Percentiles rank a stretch among this genome's conserved stretches.
Evolutionary conservation across 37 sponge, comb jelly and placozoan species (phyloP).

Genomic region (Chondrosia reniformis): DNA sequence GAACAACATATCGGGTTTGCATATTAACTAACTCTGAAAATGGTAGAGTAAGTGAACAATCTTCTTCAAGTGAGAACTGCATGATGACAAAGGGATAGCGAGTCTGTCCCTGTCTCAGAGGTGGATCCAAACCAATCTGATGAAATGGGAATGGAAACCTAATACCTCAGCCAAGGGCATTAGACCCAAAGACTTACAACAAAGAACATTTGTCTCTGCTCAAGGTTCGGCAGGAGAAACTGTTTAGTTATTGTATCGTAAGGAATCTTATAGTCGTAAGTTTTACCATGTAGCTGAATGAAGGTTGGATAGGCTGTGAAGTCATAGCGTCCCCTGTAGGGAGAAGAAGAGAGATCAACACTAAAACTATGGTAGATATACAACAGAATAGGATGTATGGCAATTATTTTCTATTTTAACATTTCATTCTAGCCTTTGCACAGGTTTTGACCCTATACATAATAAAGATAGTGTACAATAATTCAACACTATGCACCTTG

Average conservation of each 20-base stretch:
- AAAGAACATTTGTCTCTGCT: conserved; percentile 92
- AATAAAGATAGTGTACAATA: no score
- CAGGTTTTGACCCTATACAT: no score
- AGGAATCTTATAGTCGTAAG: conserved; percentile 96
- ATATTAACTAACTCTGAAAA: conserved; percentile 63
- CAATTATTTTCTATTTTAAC: no score
- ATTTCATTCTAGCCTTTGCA: no score
- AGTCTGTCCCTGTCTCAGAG: conserved; percentile 97
- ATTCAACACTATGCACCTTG: conserved; percentile 76
- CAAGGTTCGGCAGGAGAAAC: conserved; percentile 91
- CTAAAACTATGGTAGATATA: not conserved
- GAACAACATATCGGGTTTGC: not conserved
- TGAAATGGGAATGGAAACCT: not conserved
- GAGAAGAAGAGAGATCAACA: no score
- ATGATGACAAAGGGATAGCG: conserved; percentile 89
- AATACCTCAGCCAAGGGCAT: not conserved
- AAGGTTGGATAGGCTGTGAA: conserved; percentile 93
- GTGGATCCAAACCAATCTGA: conserved; percentile 87
- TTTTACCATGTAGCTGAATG: conserved; percentile 92
- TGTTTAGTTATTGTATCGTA: conserved; percentile 74
- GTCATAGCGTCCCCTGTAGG: conserved; percentile 88
- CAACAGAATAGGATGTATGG: not conserved
- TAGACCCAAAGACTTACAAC: conserved; percentile 62
- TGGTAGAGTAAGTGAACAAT: conserved; percentile 68
- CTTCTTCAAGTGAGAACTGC: conserved; percentile 70